These are phyloP conservation scores for Blastobasis lacticolella DNA, from an alignment of 2,888 invertebrate species.

Conservation along the genomic window DNA sequence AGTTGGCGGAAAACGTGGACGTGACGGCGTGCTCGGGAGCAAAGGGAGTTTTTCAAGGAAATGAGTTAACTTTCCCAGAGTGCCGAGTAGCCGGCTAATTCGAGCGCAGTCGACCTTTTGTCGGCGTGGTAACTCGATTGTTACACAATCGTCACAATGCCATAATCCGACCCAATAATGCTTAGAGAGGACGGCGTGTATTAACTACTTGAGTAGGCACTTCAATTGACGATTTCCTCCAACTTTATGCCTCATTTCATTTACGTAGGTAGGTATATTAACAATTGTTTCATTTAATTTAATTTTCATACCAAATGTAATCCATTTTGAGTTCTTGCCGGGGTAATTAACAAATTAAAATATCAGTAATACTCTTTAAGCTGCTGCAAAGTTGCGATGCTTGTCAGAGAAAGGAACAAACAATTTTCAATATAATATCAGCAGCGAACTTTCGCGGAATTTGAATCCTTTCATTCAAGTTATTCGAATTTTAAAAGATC, in stretches of 20 bases:
- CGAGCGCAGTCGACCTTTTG: conserved; percentile 12
- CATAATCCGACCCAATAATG: not conserved
- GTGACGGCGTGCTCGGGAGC: conserved; percentile 40
- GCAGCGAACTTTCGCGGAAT: conserved; percentile 19
- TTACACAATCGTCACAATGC: conserved; percentile 1
- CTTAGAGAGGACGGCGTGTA: not conserved
- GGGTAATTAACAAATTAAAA: too few relatives aligned
- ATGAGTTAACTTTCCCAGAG: conserved; percentile 53
- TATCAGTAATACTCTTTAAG: too few relatives aligned
- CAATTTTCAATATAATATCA: conserved; percentile 20
- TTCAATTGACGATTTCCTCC: too few relatives aligned
- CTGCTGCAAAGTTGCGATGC: too few relatives aligned
- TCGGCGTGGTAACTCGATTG: not conserved
- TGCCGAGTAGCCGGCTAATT: conserved; percentile 30
- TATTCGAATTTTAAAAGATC: conserved; percentile 23
- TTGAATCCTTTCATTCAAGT: conserved; percentile 26
- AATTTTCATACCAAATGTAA: too few relatives aligned
- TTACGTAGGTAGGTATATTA: too few relatives aligned
- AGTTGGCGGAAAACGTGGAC: conserved; percentile 42
- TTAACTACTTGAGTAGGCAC: too few relatives aligned
- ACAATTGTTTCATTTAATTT: too few relatives aligned
- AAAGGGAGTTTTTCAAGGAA: conserved; percentile 56
- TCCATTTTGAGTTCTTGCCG: too few relatives aligned
- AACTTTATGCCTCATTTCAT: too few relatives aligned
- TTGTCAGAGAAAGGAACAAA: conserved; percentile 16